Conservation (phyloP, 30 jellyfish, hydroid and myxozoan genomes). For the Calvadosia cruxmelitensis region DNA sequence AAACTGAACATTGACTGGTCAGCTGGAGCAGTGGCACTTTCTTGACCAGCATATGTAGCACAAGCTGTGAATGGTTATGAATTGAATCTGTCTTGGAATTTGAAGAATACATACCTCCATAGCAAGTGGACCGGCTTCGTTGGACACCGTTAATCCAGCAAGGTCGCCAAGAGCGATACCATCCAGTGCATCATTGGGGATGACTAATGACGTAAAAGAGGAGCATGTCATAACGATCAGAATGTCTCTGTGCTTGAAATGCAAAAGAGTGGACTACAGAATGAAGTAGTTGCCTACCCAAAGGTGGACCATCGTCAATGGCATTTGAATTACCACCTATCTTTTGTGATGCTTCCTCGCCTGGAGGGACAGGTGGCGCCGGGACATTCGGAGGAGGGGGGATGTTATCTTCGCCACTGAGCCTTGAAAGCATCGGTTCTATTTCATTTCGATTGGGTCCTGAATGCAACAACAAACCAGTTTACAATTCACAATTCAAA, state of each 20-base stretch:
- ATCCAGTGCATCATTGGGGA: conserved; percentile 60
- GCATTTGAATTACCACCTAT: conserved; percentile 34
- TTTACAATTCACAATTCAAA: not conserved
- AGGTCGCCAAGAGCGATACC: conserved; percentile 84
- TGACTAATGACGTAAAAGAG: too few species aligned
- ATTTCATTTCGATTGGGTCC: conserved; percentile 84
- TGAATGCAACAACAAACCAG: conserved; percentile 1
- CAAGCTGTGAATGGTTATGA: too few species aligned
- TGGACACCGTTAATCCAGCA: conserved; percentile 92
- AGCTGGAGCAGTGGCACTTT: too few species aligned
- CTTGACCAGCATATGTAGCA: too few species aligned
- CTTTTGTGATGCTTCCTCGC: conserved; percentile 34
- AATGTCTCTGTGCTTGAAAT: too few species aligned
- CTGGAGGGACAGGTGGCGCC: conserved; percentile 69
- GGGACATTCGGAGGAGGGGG: conserved; percentile 56
- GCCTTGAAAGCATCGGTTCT: conserved; percentile 84
- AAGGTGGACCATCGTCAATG: conserved; percentile 64
- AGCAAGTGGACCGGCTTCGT: conserved; percentile 87
- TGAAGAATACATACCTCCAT: conserved; percentile 51
- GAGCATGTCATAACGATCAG: too few species aligned
- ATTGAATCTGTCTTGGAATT: too few species aligned
- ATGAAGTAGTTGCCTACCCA: conserved; percentile 64
- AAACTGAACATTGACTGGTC: too few species aligned
- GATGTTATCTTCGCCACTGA: conserved; percentile 69
- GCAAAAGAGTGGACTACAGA: too few species aligned